Base-by-base conservation (phyloP, 2,113 vertebrate species). In the Cranoglanis bouderius region DNA sequence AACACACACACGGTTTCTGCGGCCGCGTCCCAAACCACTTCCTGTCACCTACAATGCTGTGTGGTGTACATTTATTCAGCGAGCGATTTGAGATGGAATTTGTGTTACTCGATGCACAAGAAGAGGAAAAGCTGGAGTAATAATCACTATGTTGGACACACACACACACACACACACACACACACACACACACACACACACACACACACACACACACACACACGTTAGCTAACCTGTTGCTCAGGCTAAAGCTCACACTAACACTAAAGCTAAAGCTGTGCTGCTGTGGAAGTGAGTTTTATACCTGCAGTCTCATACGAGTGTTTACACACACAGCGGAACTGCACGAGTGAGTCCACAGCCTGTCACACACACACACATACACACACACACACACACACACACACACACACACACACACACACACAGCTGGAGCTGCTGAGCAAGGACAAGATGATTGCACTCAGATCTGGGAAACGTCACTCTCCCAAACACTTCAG, bases 401-500 rank as follows among this genome's bases (percentile, higher is more conserved):
- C 72, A 75, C 38, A 75, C 38, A 75, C 40, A 46, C 67, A 8
- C 67, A 38, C 67, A 72, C 67, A 72, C 67, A 72, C 67, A 40
- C 70, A 72, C 70, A 74, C 70, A 74, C 32, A 72, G 61, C 61
- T 65, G 61, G n/a, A 35, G 65, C n/a, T 35, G 13, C n/a, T 35
- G n/a, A 67, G 63, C 29, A 67, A 70, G 65, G 65, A 35, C 74
- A 29, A 21, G 70, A 74, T 9, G 19, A 74, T 9, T 74, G 35
- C 35, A 40, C 35, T 29, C 21, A 77, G 21, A 77, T 77, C 74
- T 77, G 74, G 74, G 40, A 13, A 77, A 77, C 40, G 21, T 46
- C 74, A 77, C 40, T 29, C 12, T 77, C 74, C 12, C 74, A 82
- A 53, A 82, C 78, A 82, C 80, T 82, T 82, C 74, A 46, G 80